Percentiles rank a stretch among this genome's conserved stretches.
Conservation (phyloP, 2,888 invertebrate genomes). For the Theretra japonica region DNA sequence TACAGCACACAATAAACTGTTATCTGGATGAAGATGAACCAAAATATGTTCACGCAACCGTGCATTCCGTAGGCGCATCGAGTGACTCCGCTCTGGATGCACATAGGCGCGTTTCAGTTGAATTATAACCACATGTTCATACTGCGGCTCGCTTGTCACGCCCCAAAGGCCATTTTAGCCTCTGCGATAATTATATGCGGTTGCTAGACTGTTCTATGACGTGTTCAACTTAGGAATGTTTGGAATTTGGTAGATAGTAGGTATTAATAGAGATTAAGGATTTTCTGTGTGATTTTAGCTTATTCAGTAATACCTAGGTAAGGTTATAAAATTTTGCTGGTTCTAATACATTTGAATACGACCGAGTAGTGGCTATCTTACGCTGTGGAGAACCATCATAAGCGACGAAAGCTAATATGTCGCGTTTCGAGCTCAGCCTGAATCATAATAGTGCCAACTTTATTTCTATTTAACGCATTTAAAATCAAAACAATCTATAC, state of each 20-base stretch:
- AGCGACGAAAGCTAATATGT: too few species aligned
- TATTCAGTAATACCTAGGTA: background rate
- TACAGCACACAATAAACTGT: background rate
- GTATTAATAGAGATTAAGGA: background rate
- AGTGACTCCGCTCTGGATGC: background rate
- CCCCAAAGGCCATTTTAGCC: slow-evolving; percentile 22
- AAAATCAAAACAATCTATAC: too few species aligned
- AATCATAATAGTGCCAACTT: too few species aligned
- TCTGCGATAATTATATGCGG: slow-evolving; percentile 3
- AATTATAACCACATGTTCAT: slow-evolving; percentile 25
- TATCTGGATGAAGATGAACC: slow-evolving; percentile 5
- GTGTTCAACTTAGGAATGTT: background rate
- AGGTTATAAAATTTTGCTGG: too few species aligned
- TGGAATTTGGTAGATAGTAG: background rate
- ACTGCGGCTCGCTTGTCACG: slow-evolving; percentile 12
- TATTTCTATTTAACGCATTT: too few species aligned
- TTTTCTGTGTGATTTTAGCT: background rate
- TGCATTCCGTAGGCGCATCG: slow-evolving; percentile 17
- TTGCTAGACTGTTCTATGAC: slow-evolving; percentile 2
- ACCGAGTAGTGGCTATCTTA: too few species aligned
- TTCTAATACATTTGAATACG: too few species aligned
- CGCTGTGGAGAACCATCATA: too few species aligned
- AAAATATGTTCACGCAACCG: slow-evolving; percentile 10
- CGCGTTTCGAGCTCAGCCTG: too few species aligned
- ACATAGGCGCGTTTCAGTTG: slow-evolving; percentile 12